Percentiles rank a stretch among this genome's conserved stretches.
phyloP scores from a whole-genome alignment of 1,140 invertebrate species.

The Drosophila lacertosa region DNA sequence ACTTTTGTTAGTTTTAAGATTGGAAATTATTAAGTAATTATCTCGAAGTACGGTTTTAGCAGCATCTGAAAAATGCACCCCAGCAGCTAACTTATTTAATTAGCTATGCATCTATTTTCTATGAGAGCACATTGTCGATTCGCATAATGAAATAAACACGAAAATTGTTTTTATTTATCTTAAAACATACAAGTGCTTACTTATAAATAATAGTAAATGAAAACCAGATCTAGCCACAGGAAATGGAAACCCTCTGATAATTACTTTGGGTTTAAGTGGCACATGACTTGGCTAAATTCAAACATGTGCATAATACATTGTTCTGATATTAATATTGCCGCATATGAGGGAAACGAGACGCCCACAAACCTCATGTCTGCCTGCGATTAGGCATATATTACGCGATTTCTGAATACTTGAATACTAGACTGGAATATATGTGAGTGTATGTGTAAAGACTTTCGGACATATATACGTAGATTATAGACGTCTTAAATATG shows the following conservation, averaged over 20 bases:
- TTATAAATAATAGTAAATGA: neutral
- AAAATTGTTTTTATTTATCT: slow-evolving; percentile 6
- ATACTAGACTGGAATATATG: no score
- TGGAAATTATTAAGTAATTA: neutral
- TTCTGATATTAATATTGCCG: slow-evolving; percentile 5
- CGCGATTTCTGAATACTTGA: no score
- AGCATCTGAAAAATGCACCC: slow-evolving; percentile 20
- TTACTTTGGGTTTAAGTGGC: neutral
- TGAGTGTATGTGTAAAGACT: no score
- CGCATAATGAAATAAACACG: slow-evolving; percentile 13
- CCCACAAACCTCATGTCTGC: slow-evolving; percentile 38
- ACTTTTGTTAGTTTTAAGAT: slow-evolving; percentile 1
- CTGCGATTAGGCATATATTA: neutral
- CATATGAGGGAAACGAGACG: slow-evolving; percentile 58
- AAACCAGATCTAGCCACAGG: slow-evolving; percentile 12
- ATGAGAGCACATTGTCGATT: slow-evolving; percentile 3
- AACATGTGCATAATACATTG: slow-evolving; percentile 5
- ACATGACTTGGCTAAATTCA: slow-evolving; percentile 21
- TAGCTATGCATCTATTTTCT: slow-evolving; percentile 3
- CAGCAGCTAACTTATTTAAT: slow-evolving; percentile 6
- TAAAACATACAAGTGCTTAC: neutral
- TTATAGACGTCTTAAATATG: no score
- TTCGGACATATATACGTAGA: no score
- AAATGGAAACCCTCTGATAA: slow-evolving; percentile 20
- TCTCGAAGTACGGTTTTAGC: neutral